Base-by-base conservation (phyloP, 1,140 invertebrate species). In the Ceratosolen fusciceps region DNA sequence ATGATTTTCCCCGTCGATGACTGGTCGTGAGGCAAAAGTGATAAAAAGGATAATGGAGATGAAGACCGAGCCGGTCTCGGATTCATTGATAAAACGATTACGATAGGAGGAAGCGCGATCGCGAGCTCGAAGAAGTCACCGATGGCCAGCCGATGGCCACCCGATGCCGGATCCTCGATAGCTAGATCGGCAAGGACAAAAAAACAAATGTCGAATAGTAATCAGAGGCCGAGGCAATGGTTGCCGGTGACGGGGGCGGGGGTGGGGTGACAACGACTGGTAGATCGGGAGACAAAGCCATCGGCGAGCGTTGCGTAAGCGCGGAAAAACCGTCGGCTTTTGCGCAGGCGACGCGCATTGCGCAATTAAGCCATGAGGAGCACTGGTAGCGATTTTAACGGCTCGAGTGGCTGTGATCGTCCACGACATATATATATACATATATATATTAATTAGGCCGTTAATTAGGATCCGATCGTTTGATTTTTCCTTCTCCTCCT, bases 271-370 rank as follows among this genome's bases (percentile, higher is more conserved):
- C 43, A 52, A 39, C 60, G 26, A 39, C 62, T 12, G 24, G n/a
- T 70, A 12, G 52, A 70, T 24, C 26, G n/a, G n/a, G n/a, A n/a
- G 39, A n/a, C 37, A 77, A n/a, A 65, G 60, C 19, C 7, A 29
- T 43, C 19, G 62, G 43, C 31, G n/a, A 21, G 34, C 1, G 21
- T 79, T 79, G 62, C 77, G 43, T 74, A 79, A 74, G 34, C 71
- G 62, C 71, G 71, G 77, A 74, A 74, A 79, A 79, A 79, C 43
- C 65, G n/a, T 67, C 29, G 54, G n/a, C 68, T 52, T 14, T 2
- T 52, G n/a, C n/a, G n/a, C 39, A 12, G 4, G 12, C 19, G 43
- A 14, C 26, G 74, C 9, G 58, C 12, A 62, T 74, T 75, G 74
- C 54, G 74, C 60, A 75, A 75, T 74, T 31, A 72, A 52, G n/a